Base-by-base conservation (phyloP, 2,888 invertebrate genomes). In the Linnaemya vulpina region DNA sequence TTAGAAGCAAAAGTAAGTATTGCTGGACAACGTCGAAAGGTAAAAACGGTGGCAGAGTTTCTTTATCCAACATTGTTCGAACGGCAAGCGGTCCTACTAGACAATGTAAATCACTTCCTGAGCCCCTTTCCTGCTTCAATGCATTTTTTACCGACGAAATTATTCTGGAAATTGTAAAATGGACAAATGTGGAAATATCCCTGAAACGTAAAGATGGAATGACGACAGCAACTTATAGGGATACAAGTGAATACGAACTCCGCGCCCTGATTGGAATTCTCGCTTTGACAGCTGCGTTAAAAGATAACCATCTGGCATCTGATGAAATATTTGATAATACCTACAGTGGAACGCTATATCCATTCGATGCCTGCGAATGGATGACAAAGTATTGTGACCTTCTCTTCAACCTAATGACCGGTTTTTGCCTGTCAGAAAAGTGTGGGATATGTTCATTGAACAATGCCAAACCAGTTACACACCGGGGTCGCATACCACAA, bases 271-370 rank as follows among this genome's bases (percentile, higher is more conserved):
- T 63, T n/a, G 74, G 63, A 10, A 53, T 74, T 25, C 22, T 74
- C 13, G 51, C 62, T 35, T 22, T 63, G 35, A 25, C 62, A 63
- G 62, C 74, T 17, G 74, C 74, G 35, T 63, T 74, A 22, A 74
- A 62, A 13, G 38, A 74, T 63, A 63, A 74, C 62, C 51, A 74
- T 22, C 35, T 74, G 51, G 35, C 63, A 51, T 63, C 74, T 43
- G 63, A 67, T 67, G 80, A 80, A 62, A 40, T 65, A 58, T 77
- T 40, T 43, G 65, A 85, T 25, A 43, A 20, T 88, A 71, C 75
- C 83, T 87, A 62, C 60, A 30, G 73, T 73, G 73, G 87, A 87
- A 76, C 68, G 46, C 82, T n/a, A 22, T 87, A 46, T 78, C 62
- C 15, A 35, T 35, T 35, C 35, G 35, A 35, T 88, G 1, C 22